Conservation (phyloP, 2,888 invertebrate species). For the Pterostichus madidus region DNA sequence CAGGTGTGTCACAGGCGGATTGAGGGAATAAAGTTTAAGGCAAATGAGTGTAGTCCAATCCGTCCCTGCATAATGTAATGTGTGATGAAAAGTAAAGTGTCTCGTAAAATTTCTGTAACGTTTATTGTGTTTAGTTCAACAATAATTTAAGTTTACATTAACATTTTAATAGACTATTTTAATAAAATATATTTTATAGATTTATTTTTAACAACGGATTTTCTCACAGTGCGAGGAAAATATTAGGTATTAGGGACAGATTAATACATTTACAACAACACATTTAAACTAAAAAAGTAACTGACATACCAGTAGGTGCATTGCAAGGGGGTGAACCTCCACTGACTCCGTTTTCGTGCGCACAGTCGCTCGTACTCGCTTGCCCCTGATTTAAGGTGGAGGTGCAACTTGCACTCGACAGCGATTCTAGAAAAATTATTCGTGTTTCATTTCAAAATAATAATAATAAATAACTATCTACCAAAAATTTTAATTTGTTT, state of each 20-base stretch:
- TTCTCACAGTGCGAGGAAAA: conserved; percentile 9
- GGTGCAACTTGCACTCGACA: conserved; percentile 73
- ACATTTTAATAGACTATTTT: conserved; percentile 39
- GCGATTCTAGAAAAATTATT: conserved; percentile 71
- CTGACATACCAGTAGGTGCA: conserved; percentile 69
- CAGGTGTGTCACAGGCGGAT: conserved; percentile 16
- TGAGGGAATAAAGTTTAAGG: conserved; percentile 1
- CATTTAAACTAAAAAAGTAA: conserved; percentile 47
- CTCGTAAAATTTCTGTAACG: conserved; percentile 39
- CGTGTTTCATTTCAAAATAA: no score
- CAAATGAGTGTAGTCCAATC: conserved; percentile 8
- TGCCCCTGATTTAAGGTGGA: conserved; percentile 75
- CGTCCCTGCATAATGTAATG: conserved; percentile 33
- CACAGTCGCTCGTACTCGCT: conserved; percentile 72
- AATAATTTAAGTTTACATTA: conserved; percentile 44
- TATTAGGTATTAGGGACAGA: conserved; percentile 21
- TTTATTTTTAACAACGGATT: conserved; percentile 40
- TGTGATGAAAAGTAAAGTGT: conserved; percentile 53
- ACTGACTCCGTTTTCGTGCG: conserved; percentile 71
- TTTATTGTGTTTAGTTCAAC: conserved; percentile 44
- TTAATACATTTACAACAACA: conserved; percentile 35
- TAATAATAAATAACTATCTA: not conserved
- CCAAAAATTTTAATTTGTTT: not conserved
- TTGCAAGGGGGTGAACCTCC: conserved; percentile 71
- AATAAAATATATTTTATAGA: conserved; percentile 48